Percentiles rank a stretch among this genome's conserved stretches.
Evolutionary conservation across 2,888 invertebrate genomes (phyloP).

Genomic region (Altica lythri): DNA sequence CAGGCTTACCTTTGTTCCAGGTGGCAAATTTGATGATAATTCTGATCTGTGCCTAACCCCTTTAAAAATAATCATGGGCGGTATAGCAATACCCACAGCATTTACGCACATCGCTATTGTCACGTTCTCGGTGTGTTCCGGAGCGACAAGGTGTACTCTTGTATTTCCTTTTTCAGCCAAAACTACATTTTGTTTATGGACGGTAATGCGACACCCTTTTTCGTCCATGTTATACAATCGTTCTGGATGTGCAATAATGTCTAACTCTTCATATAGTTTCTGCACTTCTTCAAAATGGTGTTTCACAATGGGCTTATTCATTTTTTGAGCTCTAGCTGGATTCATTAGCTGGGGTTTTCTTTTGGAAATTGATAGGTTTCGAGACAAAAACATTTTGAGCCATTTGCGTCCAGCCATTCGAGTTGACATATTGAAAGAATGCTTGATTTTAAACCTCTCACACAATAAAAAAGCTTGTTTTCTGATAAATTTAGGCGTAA

Average conservation of each 20-base stretch:
- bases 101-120: constrained; percentile 39
- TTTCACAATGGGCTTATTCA: constrained; percentile 41
- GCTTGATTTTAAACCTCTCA: too few relatives aligned
- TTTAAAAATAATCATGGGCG: constrained; percentile 46
- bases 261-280: constrained; percentile 1
- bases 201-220: constrained; percentile 42
- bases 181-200: constrained; percentile 45
- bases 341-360: too few relatives aligned
- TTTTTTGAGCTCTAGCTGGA: constrained; percentile 39
- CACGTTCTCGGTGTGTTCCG: constrained; percentile 42
- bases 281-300: constrained; percentile 37
- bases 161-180: constrained; percentile 44
- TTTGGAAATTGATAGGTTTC: too few relatives aligned
- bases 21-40: constrained; percentile 39
- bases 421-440: too few relatives aligned
- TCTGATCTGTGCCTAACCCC: constrained; percentile 39
- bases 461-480: too few relatives aligned
- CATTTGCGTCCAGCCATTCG: constrained; percentile 7
- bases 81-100: constrained; percentile 44
- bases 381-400: constrained; percentile 14
- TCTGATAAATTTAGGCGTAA: too few relatives aligned
- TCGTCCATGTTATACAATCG: constrained; percentile 45
- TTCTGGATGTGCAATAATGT: constrained; percentile 31
- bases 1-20: constrained; percentile 26
- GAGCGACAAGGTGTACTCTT: constrained; percentile 43